Conservation (phyloP, 2,113 vertebrate genomes). For the Prietella phreatophila region DNA sequence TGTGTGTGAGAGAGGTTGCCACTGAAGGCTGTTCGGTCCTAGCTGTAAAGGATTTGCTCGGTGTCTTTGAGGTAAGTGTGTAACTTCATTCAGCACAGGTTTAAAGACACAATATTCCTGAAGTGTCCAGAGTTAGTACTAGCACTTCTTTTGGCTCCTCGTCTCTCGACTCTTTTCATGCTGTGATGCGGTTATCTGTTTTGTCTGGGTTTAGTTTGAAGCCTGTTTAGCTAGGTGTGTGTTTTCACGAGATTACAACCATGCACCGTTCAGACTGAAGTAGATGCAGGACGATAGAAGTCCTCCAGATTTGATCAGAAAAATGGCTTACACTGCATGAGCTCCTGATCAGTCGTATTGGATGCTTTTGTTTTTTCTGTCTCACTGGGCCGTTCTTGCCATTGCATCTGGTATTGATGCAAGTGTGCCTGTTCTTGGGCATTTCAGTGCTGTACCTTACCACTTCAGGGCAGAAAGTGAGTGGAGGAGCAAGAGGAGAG, state of each 20-base stretch:
- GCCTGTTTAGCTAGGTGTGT: conserved; percentile 26
- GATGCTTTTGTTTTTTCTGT: neutral
- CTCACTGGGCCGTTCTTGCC: neutral
- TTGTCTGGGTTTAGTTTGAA: conserved; percentile 43
- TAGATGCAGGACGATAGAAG: neutral
- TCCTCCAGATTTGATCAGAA: neutral
- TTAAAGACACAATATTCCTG: neutral
- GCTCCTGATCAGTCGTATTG: neutral
- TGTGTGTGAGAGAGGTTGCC: conserved; percentile 19
- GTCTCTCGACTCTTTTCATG: neutral
- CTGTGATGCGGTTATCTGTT: conserved; percentile 54
- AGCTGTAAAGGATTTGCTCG: conserved; percentile 37
- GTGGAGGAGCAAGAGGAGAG: neutral
- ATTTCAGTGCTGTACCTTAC: neutral
- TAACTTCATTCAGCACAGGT: conserved; percentile 33
- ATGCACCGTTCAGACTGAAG: neutral
- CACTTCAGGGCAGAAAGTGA: neutral
- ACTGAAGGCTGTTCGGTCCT: conserved; percentile 36
- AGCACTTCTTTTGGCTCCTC: neutral
- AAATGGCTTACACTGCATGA: neutral
- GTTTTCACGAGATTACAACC: conserved; percentile 30
- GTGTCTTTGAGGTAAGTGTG: conserved; percentile 66
- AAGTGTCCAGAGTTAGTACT: neutral
- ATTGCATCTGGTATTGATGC: too few species aligned
- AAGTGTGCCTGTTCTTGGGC: neutral